phyloP scores from a whole-genome alignment of 1,140 invertebrate species.

The Octopus sinensis region DNA sequence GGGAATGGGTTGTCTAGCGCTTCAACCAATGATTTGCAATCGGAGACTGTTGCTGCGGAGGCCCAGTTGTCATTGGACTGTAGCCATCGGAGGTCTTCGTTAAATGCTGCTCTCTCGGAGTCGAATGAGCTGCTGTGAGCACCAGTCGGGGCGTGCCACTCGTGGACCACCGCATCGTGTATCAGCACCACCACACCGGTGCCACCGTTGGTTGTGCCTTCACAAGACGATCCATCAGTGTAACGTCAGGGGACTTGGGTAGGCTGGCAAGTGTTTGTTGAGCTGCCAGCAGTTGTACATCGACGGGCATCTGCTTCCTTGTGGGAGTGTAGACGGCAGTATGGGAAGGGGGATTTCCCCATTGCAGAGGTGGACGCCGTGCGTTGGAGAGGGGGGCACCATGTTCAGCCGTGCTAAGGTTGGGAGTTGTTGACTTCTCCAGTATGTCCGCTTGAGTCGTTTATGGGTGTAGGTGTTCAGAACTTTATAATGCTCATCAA shows the following conservation, averaged over 20 bases:
- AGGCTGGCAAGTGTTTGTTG: not conserved
- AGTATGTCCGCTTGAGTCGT: not conserved
- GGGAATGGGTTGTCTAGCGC: not conserved
- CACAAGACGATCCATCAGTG: not conserved
- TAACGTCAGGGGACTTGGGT: not conserved
- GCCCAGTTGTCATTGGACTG: not conserved
- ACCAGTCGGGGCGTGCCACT: slow-evolving; percentile 6
- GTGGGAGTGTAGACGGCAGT: not conserved
- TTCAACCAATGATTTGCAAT: slow-evolving; percentile 8
- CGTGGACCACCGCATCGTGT: not conserved
- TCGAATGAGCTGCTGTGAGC: not conserved
- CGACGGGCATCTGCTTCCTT: not conserved
- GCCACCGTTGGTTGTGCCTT: not conserved
- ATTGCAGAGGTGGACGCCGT: not conserved
- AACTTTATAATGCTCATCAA: not conserved
- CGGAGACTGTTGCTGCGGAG: not conserved
- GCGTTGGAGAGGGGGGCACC: not conserved
- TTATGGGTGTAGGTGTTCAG: not conserved
- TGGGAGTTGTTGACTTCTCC: not conserved
- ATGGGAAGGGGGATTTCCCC: not conserved
- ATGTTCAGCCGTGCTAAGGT: not conserved
- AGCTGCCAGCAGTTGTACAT: not conserved
- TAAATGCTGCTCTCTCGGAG: slow-evolving; percentile 7
- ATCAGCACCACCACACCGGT: not conserved
- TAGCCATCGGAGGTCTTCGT: not conserved